A percentile compares a stretch with the other conserved stretches of the same genome.
phyloP scores from a whole-genome alignment of 1,140 invertebrate species.

The Drosophila tsacasi region DNA sequence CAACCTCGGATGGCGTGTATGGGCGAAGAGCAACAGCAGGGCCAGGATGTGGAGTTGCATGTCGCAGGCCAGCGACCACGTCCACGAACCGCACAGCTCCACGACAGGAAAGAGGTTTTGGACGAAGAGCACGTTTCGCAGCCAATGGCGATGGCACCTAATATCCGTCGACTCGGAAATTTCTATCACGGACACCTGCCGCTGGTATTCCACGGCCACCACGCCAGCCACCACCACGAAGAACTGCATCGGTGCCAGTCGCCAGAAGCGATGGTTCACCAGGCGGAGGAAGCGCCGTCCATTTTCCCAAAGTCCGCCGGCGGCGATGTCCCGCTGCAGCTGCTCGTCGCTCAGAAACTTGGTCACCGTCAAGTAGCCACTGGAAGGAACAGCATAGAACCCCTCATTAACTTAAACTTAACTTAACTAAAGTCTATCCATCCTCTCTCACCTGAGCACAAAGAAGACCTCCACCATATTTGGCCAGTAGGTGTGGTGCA shows the following conservation, averaged over 20 bases:
- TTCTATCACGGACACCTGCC: constrained; percentile 84
- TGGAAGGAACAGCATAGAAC: neutral
- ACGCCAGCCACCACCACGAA: constrained; percentile 7
- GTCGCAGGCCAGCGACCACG: constrained; percentile 93
- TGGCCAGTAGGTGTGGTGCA: constrained; percentile 31
- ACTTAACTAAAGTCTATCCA: neutral
- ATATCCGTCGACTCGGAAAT: constrained; percentile 85
- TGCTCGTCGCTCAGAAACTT: constrained; percentile 47
- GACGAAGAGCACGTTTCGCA: constrained; percentile 87
- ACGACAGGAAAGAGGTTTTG: constrained; percentile 86
- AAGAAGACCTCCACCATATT: constrained; percentile 56
- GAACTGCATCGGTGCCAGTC: constrained; percentile 44
- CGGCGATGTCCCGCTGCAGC: constrained; percentile 31
- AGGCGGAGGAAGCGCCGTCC: neutral
- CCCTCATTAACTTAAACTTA: neutral
- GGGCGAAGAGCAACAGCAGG: constrained; percentile 86
- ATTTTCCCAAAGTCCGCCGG: constrained; percentile 17
- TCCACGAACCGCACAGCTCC: constrained; percentile 90
- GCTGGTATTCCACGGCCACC: constrained; percentile 23
- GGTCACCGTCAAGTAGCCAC: constrained; percentile 53
- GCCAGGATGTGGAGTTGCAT: constrained; percentile 90
- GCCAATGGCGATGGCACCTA: constrained; percentile 86
- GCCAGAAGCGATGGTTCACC: constrained; percentile 47
- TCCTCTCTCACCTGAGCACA: constrained; percentile 40
- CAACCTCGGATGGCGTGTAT: constrained; percentile 60